phyloP scores from a whole-genome alignment of 2,888 invertebrate genomes.

The Anthophora plumipes region DNA sequence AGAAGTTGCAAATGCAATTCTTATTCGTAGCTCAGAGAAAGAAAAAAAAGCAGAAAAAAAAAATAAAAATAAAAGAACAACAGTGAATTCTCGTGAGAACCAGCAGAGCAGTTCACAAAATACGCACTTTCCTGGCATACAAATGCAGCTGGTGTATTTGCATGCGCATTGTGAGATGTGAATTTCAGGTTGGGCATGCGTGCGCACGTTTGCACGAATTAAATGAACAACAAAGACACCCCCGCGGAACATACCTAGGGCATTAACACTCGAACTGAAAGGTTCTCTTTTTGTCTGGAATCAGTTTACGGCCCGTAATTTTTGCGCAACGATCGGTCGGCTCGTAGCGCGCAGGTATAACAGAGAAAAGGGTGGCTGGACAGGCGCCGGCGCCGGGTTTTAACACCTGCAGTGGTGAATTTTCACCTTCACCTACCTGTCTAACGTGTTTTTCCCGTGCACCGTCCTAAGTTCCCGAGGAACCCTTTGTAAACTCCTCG shows the following conservation, averaged over 20 bases:
- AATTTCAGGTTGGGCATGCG: constrained; percentile 17
- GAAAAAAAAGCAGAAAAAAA: no score
- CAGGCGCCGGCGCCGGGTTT: constrained; percentile 72
- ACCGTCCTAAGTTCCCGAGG: constrained; percentile 7
- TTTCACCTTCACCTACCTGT: constrained; percentile 54
- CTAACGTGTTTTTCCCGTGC: constrained; percentile 45
- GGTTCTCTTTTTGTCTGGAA: constrained; percentile 55
- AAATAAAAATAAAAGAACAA: neutral
- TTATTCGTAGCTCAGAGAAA: neutral
- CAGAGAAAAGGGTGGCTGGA: constrained; percentile 64
- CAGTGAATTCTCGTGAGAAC: neutral
- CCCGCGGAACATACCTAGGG: constrained; percentile 1
- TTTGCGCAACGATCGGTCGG: constrained; percentile 69
- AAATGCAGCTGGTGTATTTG: constrained; percentile 7
- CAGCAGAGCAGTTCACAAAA: neutral
- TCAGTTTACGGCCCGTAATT: constrained; percentile 74
- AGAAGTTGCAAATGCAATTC: neutral
- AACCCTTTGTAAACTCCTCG: constrained; percentile 17
- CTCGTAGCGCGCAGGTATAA: constrained; percentile 53
- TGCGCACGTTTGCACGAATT: constrained; percentile 14
- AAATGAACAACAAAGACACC: constrained; percentile 43
- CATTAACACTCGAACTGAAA: constrained; percentile 39
- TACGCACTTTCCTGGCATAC: neutral
- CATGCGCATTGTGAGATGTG: constrained; percentile 15
- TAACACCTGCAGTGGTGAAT: constrained; percentile 73